Conservation (phyloP, 2,797 vertebrate species). For the Antennarius maculatus region DNA sequence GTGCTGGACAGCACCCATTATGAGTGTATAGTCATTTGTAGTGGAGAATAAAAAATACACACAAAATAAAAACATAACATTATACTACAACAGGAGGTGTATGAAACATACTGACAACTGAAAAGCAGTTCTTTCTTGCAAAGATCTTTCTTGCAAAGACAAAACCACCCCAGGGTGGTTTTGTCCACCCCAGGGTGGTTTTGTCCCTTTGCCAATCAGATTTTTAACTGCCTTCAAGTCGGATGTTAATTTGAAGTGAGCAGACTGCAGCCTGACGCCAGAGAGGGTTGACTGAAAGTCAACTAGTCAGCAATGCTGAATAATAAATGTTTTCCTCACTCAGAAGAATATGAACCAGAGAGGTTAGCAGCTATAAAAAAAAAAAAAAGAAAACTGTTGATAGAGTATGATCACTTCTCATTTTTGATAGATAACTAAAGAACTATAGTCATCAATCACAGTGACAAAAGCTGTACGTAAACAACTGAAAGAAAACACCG, state of each 20-base stretch:
- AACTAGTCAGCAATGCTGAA: constrained; percentile 2
- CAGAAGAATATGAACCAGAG: neutral
- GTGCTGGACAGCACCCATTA: no score
- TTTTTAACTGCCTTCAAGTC: neutral
- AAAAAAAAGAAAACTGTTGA: neutral
- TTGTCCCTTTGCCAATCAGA: neutral
- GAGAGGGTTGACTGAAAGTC: constrained; percentile 7
- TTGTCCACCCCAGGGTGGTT: neutral
- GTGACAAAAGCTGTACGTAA: no score
- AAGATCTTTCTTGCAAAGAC: no score
- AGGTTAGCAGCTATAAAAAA: neutral
- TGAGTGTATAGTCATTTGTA: no score
- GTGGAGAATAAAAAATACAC: no score
- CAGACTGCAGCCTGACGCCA: constrained; percentile 6
- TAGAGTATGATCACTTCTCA: neutral
- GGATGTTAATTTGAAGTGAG: neutral
- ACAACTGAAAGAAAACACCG: no score
- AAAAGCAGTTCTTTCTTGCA: neutral
- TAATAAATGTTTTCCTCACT: neutral
- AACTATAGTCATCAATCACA: no score
- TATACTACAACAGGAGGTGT: neutral
- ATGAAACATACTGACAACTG: neutral
- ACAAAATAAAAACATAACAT: no score
- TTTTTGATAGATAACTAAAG: neutral
- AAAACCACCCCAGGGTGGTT: no score